Evolutionary conservation across 2,888 invertebrate genomes (phyloP), one percentile per base, ranked within the genome.

Genomic region (Autographa gamma): DNA sequence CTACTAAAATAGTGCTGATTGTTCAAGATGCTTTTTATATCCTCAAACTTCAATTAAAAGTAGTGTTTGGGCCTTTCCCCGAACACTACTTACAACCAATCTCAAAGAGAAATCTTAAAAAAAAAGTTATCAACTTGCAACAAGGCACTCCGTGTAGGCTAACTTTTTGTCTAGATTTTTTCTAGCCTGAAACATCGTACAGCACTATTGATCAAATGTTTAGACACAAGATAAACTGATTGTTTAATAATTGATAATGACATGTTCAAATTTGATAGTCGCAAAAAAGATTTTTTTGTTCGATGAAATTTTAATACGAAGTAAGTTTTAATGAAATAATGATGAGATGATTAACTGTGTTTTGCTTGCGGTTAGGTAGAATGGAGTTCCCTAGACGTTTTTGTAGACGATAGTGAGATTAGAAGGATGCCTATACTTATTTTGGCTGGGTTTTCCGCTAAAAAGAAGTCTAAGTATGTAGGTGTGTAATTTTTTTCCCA

Each of bases 211-310:
- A 78, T 79, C 73, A 73, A 76, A 79, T 81, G 67, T 80, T 71
- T 77, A 66, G 72, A 79, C 74, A 52, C 72, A 52, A 63, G 59
- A 62, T 77, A 59, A 82, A 71, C 66, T 74, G 76, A 79, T 66
- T 74, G 67, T 67, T 72, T 79, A 73, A 76, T 80, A 83, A 82
- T 80, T 79, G 69, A 61, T 71, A 67, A 79, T 81, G 80, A 83
- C 82, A 72, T 62, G 77, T 76, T 43, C 59, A 43, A 66, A 71
- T 74, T 59, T n/a, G 31, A 13, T 9, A 0, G 9, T 9, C 14
- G 41, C 58, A 76, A 81, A 76, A 77, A 80, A 76, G 19, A 34
- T 63, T 66, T 71, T 16, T 73, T 73, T 70, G 65, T 60, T 0
- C 1, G 18, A 63, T 16, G 64, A 65, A 59, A 59, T 66, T 67